Conservation (phyloP, 1,140 invertebrate genomes). For the Magallana angulata region DNA sequence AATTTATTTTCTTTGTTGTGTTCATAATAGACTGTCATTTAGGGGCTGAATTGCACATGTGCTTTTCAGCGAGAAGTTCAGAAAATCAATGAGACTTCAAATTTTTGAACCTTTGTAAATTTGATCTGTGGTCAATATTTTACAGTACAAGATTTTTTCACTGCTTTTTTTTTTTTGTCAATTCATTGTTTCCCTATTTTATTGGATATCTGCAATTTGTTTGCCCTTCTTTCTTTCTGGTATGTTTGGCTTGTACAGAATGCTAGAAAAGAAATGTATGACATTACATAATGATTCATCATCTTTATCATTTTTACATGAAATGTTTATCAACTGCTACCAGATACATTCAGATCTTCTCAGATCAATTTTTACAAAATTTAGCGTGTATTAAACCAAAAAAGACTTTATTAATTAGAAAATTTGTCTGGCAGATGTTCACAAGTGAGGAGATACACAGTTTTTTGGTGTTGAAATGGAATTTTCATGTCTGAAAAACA, state of each 20-base stretch:
- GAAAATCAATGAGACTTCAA: slow-evolving; percentile 28
- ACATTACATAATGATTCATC: neutral
- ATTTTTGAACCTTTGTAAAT: slow-evolving; percentile 27
- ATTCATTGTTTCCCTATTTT: neutral
- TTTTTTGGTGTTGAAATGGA: no score
- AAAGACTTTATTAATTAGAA: no score
- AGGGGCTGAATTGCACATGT: slow-evolving; percentile 29
- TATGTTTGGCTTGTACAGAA: neutral
- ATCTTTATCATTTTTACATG: neutral
- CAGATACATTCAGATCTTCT: no score
- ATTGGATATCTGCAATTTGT: no score
- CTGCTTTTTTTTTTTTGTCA: neutral
- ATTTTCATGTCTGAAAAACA: no score
- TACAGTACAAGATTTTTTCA: neutral
- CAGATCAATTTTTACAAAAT: no score
- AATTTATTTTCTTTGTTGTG: slow-evolving; percentile 38
- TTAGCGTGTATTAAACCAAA: no score
- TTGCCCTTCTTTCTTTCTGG: no score
- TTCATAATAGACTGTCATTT: slow-evolving; percentile 36
- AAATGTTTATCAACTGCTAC: neutral
- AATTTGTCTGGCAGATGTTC: no score
- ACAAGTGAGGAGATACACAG: no score
- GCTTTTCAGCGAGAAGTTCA: slow-evolving; percentile 16
- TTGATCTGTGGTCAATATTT: neutral
- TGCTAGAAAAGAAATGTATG: neutral